These are phyloP conservation scores for Embidobia sp. DNA, from an alignment of 2,888 invertebrate genomes.

Conservation along the genomic window DNA sequence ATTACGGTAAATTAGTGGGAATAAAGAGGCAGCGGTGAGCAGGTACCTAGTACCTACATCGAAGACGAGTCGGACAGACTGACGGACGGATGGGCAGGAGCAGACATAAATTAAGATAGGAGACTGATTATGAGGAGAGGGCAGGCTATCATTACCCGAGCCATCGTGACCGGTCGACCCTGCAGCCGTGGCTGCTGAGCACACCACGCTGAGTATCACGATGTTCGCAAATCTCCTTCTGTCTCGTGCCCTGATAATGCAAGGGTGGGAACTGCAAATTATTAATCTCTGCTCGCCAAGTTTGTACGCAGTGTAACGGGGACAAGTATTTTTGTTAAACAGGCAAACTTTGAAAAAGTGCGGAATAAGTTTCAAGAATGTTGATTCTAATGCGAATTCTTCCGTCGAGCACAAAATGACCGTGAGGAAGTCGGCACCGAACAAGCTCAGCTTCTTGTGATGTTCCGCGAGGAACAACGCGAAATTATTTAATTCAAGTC, in stretches of 20 bases:
- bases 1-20: constrained; percentile 79
- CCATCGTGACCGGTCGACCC: constrained; percentile 81
- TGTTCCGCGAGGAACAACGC: too few species aligned
- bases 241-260: constrained; percentile 77
- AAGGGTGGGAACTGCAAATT: constrained; percentile 79
- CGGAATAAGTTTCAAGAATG: too few species aligned
- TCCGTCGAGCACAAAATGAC: too few species aligned
- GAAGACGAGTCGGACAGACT: constrained; percentile 70
- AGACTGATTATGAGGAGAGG: constrained; percentile 80
- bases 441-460: too few species aligned
- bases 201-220: constrained; percentile 69
- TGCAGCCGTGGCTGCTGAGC: constrained; percentile 76
- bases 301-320: constrained; percentile 75
- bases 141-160: constrained; percentile 80
- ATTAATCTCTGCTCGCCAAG: constrained; percentile 75
- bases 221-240: constrained; percentile 72
- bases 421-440: too few species aligned
- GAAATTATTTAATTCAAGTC: too few species aligned
- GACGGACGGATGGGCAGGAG: constrained; percentile 75
- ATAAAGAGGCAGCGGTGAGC: constrained; percentile 74
- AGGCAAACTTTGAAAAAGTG: too few species aligned
- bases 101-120: constrained; percentile 81
- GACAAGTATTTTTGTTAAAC: too few species aligned
- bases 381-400: too few species aligned
- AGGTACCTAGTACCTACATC: constrained; percentile 75